phyloP scores from a whole-genome alignment of 2,888 invertebrate genomes.

The Serrognathus titanus region DNA sequence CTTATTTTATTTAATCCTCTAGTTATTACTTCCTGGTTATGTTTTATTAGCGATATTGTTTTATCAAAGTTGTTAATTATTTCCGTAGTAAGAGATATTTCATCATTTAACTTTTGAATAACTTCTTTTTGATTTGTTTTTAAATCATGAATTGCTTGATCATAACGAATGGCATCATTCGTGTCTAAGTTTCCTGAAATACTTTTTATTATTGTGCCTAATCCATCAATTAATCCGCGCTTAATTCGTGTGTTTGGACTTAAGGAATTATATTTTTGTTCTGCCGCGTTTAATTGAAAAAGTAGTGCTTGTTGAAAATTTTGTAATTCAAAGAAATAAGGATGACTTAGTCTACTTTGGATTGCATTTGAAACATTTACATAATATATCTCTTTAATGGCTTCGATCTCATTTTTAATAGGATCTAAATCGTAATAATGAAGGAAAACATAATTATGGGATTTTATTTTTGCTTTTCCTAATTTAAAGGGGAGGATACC shows the following conservation, averaged over 20 bases:
- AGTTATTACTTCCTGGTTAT: background rate
- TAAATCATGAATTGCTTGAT: background rate
- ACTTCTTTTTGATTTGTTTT: background rate
- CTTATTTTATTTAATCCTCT: background rate
- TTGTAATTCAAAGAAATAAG: background rate
- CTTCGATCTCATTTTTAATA: background rate
- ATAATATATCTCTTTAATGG: too few species aligned
- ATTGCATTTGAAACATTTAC: background rate
- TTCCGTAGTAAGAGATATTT: background rate
- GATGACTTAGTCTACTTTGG: background rate
- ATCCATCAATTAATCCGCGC: background rate
- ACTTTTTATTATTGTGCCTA: background rate
- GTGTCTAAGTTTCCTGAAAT: background rate
- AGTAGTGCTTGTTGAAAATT: background rate
- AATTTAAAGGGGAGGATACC: too few species aligned
- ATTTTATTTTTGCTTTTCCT: background rate
- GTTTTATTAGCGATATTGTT: background rate
- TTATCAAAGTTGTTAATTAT: background rate
- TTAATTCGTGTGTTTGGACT: background rate
- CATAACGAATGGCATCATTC: background rate
- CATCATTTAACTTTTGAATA: background rate
- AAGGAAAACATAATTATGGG: background rate
- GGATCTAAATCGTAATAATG: background rate
- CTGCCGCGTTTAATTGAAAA: background rate
- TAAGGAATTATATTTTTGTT: background rate